Conservation (phyloP, 2,888 invertebrate species). For the Dryobotodes eremita region DNA sequence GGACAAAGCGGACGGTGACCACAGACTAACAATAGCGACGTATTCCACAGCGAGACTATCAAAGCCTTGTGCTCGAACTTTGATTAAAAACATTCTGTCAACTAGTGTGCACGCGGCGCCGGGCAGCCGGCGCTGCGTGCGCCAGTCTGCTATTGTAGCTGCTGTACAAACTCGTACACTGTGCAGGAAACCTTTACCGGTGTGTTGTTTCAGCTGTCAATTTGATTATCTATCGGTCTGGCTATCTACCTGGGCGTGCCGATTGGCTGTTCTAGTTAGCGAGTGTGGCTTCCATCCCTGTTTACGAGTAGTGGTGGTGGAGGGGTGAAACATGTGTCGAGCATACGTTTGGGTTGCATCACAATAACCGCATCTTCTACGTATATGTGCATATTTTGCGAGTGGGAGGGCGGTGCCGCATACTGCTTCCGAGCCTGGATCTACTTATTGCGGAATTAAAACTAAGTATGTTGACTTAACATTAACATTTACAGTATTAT, state of each 20-base stretch:
- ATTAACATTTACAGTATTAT: not conserved
- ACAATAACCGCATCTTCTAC: not conserved
- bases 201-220: constrained; percentile 11
- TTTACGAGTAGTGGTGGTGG: not conserved
- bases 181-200: not conserved
- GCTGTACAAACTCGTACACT: not conserved
- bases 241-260: not conserved
- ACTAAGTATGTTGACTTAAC: not conserved
- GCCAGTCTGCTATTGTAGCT: not conserved
- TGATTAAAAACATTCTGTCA: constrained; percentile 33
- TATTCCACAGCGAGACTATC: constrained; percentile 3
- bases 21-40: not conserved
- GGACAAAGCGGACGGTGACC: not conserved
- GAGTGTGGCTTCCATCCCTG: not conserved
- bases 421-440: not conserved
- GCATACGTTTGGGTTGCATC: not conserved
- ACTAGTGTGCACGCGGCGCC: constrained; percentile 4
- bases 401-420: no score
- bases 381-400: not conserved
- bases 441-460: not conserved
- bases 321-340: not conserved
- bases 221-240: constrained; percentile 2
- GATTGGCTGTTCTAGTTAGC: not conserved
- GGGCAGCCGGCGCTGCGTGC: not conserved
- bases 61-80: constrained; percentile 25